Conservation (phyloP, 2,797 vertebrate species). For the Benthosema pterotum region DNA sequence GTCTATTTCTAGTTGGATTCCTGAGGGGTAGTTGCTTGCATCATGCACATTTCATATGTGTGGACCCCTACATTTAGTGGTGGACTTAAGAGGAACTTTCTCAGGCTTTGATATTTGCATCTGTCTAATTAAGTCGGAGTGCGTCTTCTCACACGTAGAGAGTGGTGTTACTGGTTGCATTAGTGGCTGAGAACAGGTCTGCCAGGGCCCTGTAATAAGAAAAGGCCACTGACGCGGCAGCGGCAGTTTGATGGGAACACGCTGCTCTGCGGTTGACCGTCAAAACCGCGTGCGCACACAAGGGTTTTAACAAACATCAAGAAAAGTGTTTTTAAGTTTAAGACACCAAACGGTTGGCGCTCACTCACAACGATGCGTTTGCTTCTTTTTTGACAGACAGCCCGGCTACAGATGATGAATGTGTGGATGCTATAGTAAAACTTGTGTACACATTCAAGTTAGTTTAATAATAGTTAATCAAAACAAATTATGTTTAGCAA, state of each 20-base stretch:
- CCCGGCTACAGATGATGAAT: neutral
- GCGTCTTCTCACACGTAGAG: constrained; percentile 62
- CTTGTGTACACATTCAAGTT: no score
- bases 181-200: constrained; percentile 52
- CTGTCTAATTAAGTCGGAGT: constrained; percentile 71
- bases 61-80: constrained; percentile 74
- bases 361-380: neutral
- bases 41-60: constrained; percentile 64
- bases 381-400: neutral
- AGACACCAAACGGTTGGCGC: constrained; percentile 14
- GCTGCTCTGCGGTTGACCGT: constrained; percentile 20
- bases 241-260: constrained; percentile 47
- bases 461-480: no score
- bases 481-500: neutral
- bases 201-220: constrained; percentile 63
- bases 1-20: constrained; percentile 58
- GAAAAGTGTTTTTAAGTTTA: constrained; percentile 6
- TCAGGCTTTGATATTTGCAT: constrained; percentile 78
- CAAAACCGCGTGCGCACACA: constrained; percentile 17
- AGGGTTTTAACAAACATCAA: constrained; percentile 26
- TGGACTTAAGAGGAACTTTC: constrained; percentile 75
- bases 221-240: constrained; percentile 42
- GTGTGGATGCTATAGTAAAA: no score
- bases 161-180: constrained; percentile 49
- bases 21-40: constrained; percentile 63